Evolutionary conservation across 2,888 invertebrate species (phyloP).

Genomic region (Scaptomyza tumidula): DNA sequence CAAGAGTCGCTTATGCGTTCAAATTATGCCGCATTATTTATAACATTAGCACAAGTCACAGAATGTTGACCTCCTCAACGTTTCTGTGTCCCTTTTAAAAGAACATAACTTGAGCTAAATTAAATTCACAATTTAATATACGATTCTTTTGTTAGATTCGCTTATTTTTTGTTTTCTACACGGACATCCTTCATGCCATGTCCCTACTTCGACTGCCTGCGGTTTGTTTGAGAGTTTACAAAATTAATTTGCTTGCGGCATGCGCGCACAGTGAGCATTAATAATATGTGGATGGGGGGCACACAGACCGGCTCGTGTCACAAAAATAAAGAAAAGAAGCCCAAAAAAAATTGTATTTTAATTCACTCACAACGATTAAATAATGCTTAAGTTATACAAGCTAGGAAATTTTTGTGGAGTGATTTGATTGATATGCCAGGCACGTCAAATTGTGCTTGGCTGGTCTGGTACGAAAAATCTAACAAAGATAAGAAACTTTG

Average conservation of each 20-base stretch:
- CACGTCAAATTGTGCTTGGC: constrained; percentile 38
- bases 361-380: constrained; percentile 66
- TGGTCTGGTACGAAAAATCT: constrained; percentile 29
- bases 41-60: constrained; percentile 61
- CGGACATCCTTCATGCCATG: not conserved
- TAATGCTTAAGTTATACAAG: constrained; percentile 54
- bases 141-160: constrained; percentile 27
- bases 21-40: constrained; percentile 74
- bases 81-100: constrained; percentile 6
- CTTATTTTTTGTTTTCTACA: constrained; percentile 14
- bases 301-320: not conserved
- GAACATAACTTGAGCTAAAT: constrained; percentile 49
- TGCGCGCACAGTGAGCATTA: constrained; percentile 17
- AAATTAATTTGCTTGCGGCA: constrained; percentile 72
- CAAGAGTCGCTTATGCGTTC: constrained; percentile 61
- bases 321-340: no score
- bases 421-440: constrained; percentile 59
- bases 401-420: constrained; percentile 50
- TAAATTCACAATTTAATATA: constrained; percentile 57
- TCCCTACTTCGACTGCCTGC: constrained; percentile 34
- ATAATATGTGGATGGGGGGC: constrained; percentile 18
- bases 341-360: constrained; percentile 53
- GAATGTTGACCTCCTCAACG: constrained; percentile 11
- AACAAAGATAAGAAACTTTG: constrained; percentile 28
- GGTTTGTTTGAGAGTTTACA: constrained; percentile 65